These are phyloP conservation scores for Neomicropteryx cornuta DNA, from an alignment of 1,140 invertebrate species.

Conservation along the genomic window DNA sequence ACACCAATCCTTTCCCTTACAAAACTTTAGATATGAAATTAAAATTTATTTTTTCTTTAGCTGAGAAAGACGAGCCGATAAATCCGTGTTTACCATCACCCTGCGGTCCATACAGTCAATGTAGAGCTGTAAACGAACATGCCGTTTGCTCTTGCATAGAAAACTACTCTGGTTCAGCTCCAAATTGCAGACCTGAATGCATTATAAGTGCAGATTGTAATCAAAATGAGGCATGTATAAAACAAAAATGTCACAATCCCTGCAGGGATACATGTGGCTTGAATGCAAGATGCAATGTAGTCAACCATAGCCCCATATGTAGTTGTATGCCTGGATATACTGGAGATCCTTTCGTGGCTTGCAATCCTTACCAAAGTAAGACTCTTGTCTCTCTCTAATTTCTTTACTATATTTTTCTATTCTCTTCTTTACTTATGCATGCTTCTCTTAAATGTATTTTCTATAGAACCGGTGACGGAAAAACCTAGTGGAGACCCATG, in stretches of 20 bases:
- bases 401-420: conserved; percentile 5
- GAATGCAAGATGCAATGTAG: conserved; percentile 59
- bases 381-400: conserved; percentile 16
- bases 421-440: conserved; percentile 12
- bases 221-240: conserved; percentile 57
- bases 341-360: conserved; percentile 64
- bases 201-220: conserved; percentile 63
- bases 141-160: conserved; percentile 60
- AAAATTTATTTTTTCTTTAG: conserved; percentile 22
- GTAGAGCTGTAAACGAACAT: conserved; percentile 48
- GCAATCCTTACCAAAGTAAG: conserved; percentile 49
- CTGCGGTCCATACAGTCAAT: conserved; percentile 60
- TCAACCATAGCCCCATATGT: conserved; percentile 70
- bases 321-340: conserved; percentile 53
- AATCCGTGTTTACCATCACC: conserved; percentile 57
- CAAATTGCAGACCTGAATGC: conserved; percentile 63
- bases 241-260: conserved; percentile 65
- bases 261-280: conserved; percentile 62
- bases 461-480: conserved; percentile 11
- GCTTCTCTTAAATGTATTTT: conserved; percentile 8
- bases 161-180: conserved; percentile 57
- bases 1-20: conserved; percentile 3
- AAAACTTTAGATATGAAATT: conserved; percentile 5
- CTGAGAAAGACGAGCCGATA: conserved; percentile 30
- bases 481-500: conserved; percentile 49